Evolutionary conservation across 2,113 vertebrate genomes (phyloP), one percentile per base, ranked within the genome.

Genomic region (Hippocampus zosterae): DNA sequence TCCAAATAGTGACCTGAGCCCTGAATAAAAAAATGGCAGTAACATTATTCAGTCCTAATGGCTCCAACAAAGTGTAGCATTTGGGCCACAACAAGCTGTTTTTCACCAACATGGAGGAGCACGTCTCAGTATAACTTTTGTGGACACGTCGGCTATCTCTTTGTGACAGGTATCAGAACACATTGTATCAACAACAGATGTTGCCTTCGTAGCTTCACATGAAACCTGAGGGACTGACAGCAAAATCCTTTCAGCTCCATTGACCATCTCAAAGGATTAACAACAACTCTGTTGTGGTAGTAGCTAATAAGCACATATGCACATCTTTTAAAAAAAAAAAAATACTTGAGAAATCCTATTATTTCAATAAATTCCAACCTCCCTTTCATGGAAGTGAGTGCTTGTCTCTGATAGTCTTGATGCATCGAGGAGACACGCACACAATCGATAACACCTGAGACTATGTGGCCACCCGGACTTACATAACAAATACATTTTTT

Each of bases 131-230:
- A 52, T 46, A 69, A 64, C 68, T 73, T 71, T 61, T 84, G 71
- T 84, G 73, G 29, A 52, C n/a, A 61, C 62, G 48, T 62, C 60
- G 37, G 25, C 66, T 67, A 65, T 81, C 57, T 70, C 76, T 72
- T 68, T 83, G 69, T 79, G 84, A 80, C 86, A 85, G 78, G 73
- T 80, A 81, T 79, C 82, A 77, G 27, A 5, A 74, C 74, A 81
- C 65, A 81, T 76, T 77, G 79, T 80, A 77, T 82, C 74, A 84
- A 79, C 78, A 77, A 63, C 76, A 88, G 75, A 80, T 76, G 79
- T 72, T 82, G 71, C 75, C 74, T 85, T 80, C 82, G 69, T 79
- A 71, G 74, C 72, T 75, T 84, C 71, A 72, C 48, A 67, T 73
- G 74, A 76, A 80, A 76, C 68, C 72, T 65, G 48, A 56, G 74